Base-by-base conservation (phyloP, 1,140 invertebrate genomes). In the Diachasma alloeum region DNA sequence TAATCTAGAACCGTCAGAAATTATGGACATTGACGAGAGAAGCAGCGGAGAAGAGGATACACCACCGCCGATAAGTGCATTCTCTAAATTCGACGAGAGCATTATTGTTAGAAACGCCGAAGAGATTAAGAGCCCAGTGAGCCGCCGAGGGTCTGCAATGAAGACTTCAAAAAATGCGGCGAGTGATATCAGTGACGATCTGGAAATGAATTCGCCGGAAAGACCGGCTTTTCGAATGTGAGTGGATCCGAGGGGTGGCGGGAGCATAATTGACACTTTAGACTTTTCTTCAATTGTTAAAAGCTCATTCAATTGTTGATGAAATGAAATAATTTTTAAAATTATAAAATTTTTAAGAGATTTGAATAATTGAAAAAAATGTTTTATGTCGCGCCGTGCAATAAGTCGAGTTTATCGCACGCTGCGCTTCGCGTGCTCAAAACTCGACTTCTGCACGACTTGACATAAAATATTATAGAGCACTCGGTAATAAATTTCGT, bases 81-180 rank as follows among this genome's bases (percentile, higher is more conserved):
- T 85, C 36, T 82, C 81, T 3, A 88, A 90, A 80, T 90, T 86
- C 66, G 89, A 90, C 74, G 89, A 90, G 71, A 82, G 83, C 39
- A 87, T 87, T 17, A 84, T 85, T 17, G 87, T 89, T 5, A 77
- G 79, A 11, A 87, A 90, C 44, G 83, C 84, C 0, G 84, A 87
- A 19, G 89, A 90, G 22, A 81, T 86, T 11, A 86, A 86, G 17
- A 90, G 88, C 63, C 88, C 89, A 0, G 53, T 85, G 1, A 84
- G 73, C 13, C 82, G 72, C 53, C 82, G 83, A 39, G 81, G 79
- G 13, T 6, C 72, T 1, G 82, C 81, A 24, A 75, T 66, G 76
- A 66, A 80, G 77, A 82, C 76, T 22, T 36, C 78, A 6, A 80
- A 77, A 78, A 82, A 74, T 79, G 78, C 77, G 67, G 76, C 77